Evolutionary conservation across 1,140 invertebrate genomes (phyloP).

Genomic region (Palaemon carinicauda): DNA sequence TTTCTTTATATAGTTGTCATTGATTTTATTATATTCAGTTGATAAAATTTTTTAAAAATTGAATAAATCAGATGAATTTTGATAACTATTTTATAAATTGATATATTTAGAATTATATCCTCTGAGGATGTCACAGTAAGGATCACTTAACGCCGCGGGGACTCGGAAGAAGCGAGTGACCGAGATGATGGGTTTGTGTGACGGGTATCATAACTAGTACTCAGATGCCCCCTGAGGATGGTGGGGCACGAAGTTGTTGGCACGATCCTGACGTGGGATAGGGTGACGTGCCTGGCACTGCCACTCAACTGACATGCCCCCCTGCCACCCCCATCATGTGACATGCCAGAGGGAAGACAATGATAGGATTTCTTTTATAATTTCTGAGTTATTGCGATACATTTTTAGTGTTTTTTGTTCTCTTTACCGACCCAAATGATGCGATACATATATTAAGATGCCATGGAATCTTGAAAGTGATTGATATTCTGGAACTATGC

Average conservation of each 20-base stretch:
- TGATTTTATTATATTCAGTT: neutral
- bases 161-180: neutral
- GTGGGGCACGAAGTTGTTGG: neutral
- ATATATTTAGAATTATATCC: neutral
- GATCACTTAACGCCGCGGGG: conserved; percentile 11
- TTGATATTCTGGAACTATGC: neutral
- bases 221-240: neutral
- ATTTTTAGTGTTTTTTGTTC: neutral
- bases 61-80: too few species aligned
- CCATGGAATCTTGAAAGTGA: neutral
- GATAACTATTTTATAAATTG: too few species aligned
- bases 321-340: neutral
- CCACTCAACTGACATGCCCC: conserved; percentile 20
- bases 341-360: conserved; percentile 34
- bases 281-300: conserved; percentile 34
- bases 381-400: too few species aligned
- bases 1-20: neutral
- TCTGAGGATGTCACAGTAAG: conserved; percentile 29
- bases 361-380: neutral
- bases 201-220: conserved; percentile 15
- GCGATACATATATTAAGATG: too few species aligned
- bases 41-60: too few species aligned
- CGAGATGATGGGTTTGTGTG: neutral
- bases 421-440: neutral
- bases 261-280: conserved; percentile 38